A percentile compares a stretch with the other conserved stretches of the same genome.
phyloP scores from a whole-genome alignment of 1,140 invertebrate genomes.

The Dreissena rostriformis region DNA sequence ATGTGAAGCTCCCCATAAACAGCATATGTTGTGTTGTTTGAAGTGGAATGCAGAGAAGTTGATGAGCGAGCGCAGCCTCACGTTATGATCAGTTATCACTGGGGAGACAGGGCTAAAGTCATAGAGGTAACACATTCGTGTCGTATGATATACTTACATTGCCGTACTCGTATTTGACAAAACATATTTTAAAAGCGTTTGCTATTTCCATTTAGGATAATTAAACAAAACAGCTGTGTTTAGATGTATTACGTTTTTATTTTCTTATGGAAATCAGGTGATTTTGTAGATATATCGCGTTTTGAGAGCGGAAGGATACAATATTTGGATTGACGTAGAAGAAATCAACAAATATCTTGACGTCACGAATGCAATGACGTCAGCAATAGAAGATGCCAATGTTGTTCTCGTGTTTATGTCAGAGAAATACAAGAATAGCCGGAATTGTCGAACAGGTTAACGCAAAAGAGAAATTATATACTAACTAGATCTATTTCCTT shows the following conservation, averaged over 20 bases:
- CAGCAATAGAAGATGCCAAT: constrained; percentile 73
- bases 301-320: constrained; percentile 62
- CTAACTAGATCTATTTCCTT: too few species aligned
- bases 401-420: constrained; percentile 78
- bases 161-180: too few species aligned
- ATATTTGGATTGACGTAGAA: constrained; percentile 70
- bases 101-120: neutral
- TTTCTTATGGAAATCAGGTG: too few species aligned
- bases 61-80: neutral
- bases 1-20: too few species aligned
- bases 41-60: neutral
- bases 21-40: too few species aligned
- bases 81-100: neutral
- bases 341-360: constrained; percentile 66
- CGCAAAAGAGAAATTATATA: too few species aligned
- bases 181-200: too few species aligned
- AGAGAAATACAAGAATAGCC: constrained; percentile 78
- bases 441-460: constrained; percentile 76
- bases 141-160: too few species aligned
- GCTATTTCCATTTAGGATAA: too few species aligned
- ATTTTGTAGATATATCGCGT: neutral
- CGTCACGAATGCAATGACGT: constrained; percentile 76
- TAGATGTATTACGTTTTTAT: too few species aligned
- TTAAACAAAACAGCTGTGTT: too few species aligned
- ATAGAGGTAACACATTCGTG: neutral